Percentiles rank a stretch among this genome's conserved stretches.
phyloP scores from a whole-genome alignment of 2,888 invertebrate species.

The Oscheius myriophilus region DNA sequence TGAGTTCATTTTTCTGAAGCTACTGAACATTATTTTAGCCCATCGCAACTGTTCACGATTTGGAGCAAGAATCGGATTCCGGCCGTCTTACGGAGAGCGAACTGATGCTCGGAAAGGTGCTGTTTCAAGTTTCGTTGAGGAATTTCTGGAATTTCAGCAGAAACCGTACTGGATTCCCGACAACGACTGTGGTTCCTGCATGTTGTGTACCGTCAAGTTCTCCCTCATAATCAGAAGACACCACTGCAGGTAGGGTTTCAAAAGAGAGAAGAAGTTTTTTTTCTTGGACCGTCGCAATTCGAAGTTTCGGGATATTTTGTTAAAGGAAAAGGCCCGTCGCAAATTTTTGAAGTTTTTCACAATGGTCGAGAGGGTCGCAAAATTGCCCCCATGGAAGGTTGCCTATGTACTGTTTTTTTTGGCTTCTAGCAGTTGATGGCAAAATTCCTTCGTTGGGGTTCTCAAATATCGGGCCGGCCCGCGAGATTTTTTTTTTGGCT shows the following conservation, averaged over 20 bases:
- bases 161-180: constrained; percentile 90
- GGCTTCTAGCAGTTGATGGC: too few relatives aligned
- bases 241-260: constrained; percentile 55
- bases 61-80: constrained; percentile 37
- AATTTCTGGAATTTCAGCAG: constrained; percentile 69
- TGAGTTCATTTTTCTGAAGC: not conserved
- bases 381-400: too few relatives aligned
- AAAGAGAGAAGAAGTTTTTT: not conserved
- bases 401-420: too few relatives aligned
- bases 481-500: too few relatives aligned
- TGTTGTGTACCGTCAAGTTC: constrained; percentile 83
- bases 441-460: too few relatives aligned
- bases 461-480: too few relatives aligned
- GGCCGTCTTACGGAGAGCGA: constrained; percentile 66
- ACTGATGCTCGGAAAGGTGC: constrained; percentile 65
- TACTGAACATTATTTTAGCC: constrained; percentile 30
- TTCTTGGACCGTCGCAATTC: not conserved
- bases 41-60: constrained; percentile 47
- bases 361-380: too few relatives aligned
- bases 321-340: too few relatives aligned
- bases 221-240: constrained; percentile 78
- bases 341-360: too few relatives aligned
- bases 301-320: too few relatives aligned
- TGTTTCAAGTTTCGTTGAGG: not conserved
- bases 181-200: constrained; percentile 82